These are phyloP conservation scores for Tetranychus cinnabarinus DNA, from an alignment of 1,140 invertebrate genomes.

Conservation along the genomic window DNA sequence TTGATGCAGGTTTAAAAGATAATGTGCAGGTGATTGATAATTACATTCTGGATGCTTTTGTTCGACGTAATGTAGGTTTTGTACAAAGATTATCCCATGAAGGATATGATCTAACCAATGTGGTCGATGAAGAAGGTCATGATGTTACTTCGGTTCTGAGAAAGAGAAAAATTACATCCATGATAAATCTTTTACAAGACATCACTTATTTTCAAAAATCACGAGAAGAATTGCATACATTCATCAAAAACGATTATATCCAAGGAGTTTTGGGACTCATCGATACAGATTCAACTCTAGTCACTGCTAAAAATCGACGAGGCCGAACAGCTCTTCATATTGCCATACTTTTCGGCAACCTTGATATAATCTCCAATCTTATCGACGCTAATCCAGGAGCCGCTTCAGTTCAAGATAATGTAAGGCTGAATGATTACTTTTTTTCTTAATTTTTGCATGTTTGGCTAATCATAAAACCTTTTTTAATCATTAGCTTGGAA, in stretches of 20 bases:
- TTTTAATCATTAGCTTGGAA: constrained; percentile 37
- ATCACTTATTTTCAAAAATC: constrained; percentile 46
- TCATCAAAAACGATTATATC: constrained; percentile 38
- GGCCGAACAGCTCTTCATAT: constrained; percentile 47
- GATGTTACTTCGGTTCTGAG: constrained; percentile 32
- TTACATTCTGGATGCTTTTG: constrained; percentile 10
- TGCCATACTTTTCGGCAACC: constrained; percentile 50
- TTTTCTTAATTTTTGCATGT: neutral
- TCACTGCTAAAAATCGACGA: constrained; percentile 41
- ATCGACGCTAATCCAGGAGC: constrained; percentile 43
- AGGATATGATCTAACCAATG: constrained; percentile 62
- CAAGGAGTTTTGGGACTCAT: constrained; percentile 32
- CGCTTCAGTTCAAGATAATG: constrained; percentile 53
- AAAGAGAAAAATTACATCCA: constrained; percentile 29
- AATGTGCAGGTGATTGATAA: constrained; percentile 54
- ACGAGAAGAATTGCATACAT: constrained; percentile 45
- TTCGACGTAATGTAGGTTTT: constrained; percentile 1
- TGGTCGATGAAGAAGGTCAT: constrained; percentile 36
- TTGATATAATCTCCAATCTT: constrained; percentile 45
- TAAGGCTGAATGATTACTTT: constrained; percentile 23
- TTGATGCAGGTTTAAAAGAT: constrained; percentile 43
- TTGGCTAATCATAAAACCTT: neutral
- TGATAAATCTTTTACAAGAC: constrained; percentile 33
- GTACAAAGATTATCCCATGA: constrained; percentile 43
- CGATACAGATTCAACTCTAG: constrained; percentile 29